A percentile compares a stretch with the other conserved stretches of the same genome.
phyloP scores from a whole-genome alignment of 2,797 vertebrate species.

The Paguma larvata region DNA sequence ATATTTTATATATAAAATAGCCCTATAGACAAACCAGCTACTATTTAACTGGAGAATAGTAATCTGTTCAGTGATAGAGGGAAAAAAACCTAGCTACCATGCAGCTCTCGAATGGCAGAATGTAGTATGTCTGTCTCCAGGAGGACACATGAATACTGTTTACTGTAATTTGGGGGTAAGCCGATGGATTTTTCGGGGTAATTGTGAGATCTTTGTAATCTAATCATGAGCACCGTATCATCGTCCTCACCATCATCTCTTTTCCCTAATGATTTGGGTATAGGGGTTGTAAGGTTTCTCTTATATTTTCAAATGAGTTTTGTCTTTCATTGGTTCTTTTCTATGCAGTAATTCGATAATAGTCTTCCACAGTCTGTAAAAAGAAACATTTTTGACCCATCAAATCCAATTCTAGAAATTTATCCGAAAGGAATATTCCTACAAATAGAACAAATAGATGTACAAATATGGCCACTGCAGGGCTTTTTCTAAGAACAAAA shows the following conservation, averaged over 20 bases:
- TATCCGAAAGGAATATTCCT: neutral
- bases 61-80: neutral
- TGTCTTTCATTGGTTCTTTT: neutral
- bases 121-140: neutral
- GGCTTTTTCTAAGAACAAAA: conserved; percentile 32
- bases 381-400: neutral
- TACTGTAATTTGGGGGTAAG: neutral
- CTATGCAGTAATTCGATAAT: neutral
- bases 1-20: neutral
- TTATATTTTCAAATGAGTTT: neutral
- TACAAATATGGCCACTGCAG: neutral
- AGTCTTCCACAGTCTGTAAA: neutral
- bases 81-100: neutral
- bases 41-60: neutral
- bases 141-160: neutral
- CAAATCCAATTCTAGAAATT: neutral
- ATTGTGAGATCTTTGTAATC: neutral
- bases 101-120: neutral
- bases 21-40: neutral
- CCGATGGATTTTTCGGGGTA: neutral
- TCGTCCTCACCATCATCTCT: neutral
- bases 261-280: neutral
- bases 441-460: neutral
- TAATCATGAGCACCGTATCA: neutral
- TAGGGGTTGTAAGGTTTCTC: neutral